Evolutionary conservation across 2,113 vertebrate species (phyloP), one percentile per base, ranked within the genome.

Genomic region (Daboia siamensis): DNA sequence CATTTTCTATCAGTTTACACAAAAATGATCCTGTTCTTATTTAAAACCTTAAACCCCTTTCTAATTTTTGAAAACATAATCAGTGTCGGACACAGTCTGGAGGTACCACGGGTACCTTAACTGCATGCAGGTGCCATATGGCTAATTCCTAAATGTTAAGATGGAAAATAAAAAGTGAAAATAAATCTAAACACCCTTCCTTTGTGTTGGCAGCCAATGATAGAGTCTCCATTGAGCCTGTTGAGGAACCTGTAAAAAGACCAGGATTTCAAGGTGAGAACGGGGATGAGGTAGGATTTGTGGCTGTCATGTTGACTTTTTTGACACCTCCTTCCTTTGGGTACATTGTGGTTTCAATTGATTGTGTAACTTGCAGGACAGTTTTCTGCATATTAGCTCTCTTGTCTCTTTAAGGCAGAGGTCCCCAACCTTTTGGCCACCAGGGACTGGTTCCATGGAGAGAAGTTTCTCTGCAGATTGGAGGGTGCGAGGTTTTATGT

Each of bases 201-300:
- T 51, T 94, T 93, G 0, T 51, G 90, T 26, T 92, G 94, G 93
- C 88, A 0, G 24, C 92, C 23, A 61, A 90, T 0, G 97, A 98
- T 95, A 97, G 97, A 94, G 97, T 98, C 44, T 94, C 97, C 6
- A 94, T 96, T 56, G 97, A 98, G 92, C 92, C 89, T 92, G 95
- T 96, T 92, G 97, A 98, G 84, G 97, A 98, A 0, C 93, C 96
- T 74, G 93, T 96, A 93, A 98, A 97, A 97, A 98, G 97, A 86
- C 97, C 97, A 95, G 96, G 96, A 54, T 98, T 98, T 80, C 98
- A 98, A 98, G 98, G 98, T 98, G 96, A 97, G 95, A 20, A 56
- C 0, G 59, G 89, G 90, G 39, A 54, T 56, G n/a, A 0, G 0
- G 0, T 48, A 48, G 54, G 26, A 52, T 26, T 69, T 29, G 48